These are phyloP conservation scores for Cryptus viduatorius DNA, from an alignment of 2,888 invertebrate genomes.

Conservation along the genomic window DNA sequence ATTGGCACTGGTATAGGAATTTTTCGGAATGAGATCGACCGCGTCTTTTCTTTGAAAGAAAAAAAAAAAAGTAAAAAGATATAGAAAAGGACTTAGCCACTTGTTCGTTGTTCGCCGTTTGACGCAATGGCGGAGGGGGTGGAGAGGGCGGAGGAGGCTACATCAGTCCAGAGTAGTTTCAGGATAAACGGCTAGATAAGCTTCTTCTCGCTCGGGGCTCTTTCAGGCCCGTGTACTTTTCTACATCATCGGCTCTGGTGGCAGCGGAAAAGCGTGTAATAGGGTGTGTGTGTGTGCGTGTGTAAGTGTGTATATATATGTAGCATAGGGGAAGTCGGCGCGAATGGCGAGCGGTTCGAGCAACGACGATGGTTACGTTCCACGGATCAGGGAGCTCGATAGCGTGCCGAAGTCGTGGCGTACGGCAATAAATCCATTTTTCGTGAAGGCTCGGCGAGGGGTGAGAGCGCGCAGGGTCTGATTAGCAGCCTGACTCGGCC, in stretches of 20 bases:
- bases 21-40: constrained; percentile 48
- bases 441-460: constrained; percentile 83
- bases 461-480: constrained; percentile 83
- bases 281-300: neutral
- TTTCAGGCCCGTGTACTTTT: constrained; percentile 55
- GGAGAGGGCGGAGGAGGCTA: constrained; percentile 30
- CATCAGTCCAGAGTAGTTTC: constrained; percentile 41
- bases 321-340: constrained; percentile 60
- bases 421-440: constrained; percentile 85
- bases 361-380: constrained; percentile 80
- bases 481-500: constrained; percentile 85
- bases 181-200: constrained; percentile 33
- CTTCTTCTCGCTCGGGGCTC: constrained; percentile 40
- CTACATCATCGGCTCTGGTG: constrained; percentile 42
- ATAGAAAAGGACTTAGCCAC: constrained; percentile 25
- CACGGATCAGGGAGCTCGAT: constrained; percentile 85
- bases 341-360: constrained; percentile 63
- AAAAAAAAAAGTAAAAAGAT: constrained; percentile 39
- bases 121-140: too few species aligned
- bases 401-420: constrained; percentile 85
- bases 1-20: constrained; percentile 36
- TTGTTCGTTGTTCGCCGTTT: constrained; percentile 32
- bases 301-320: constrained; percentile 8
- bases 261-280: constrained; percentile 58
- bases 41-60: constrained; percentile 52